These are phyloP conservation scores for Phocoena phocoena DNA, from an alignment of 2,113 vertebrate species.

Conservation along the genomic window DNA sequence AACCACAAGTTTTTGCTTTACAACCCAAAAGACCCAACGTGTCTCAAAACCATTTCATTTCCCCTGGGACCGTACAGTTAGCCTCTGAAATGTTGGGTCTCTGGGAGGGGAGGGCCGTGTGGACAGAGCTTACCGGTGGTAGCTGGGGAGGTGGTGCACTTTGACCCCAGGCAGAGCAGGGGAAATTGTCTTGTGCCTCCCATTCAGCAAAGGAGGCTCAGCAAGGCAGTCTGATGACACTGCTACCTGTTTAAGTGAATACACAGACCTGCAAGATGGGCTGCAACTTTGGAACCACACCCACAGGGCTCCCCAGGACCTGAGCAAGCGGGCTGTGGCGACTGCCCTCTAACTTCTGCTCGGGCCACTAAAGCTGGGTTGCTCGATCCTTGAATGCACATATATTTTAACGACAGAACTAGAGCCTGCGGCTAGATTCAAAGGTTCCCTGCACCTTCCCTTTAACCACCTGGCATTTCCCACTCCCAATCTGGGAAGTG, in stretches of 20 bases:
- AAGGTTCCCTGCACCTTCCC: neutral
- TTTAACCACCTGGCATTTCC: neutral
- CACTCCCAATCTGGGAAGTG: neutral
- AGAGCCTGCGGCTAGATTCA: neutral
- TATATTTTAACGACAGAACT: neutral
- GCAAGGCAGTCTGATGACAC: neutral
- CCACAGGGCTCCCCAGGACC: neutral
- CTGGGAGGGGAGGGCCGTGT: neutral
- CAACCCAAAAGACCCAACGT: neutral
- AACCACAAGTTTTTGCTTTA: neutral
- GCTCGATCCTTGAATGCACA: neutral
- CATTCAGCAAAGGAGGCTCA: neutral
- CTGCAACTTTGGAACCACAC: too few species aligned
- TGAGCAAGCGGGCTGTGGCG: too few species aligned
- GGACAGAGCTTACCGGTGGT: neutral
- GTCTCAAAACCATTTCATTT: neutral
- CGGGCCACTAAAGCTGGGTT: neutral
- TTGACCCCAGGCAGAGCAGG: fast-evolving
- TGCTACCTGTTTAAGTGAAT: neutral
- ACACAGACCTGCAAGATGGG: neutral
- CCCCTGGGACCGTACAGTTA: neutral
- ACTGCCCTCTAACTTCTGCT: neutral
- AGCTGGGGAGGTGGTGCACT: neutral
- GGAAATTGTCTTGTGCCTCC: neutral
- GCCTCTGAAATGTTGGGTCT: fast-evolving